These are phyloP conservation scores for Caenorhabditis sp. DNA, from an alignment of 2,888 invertebrate genomes.

Conservation along the genomic window DNA sequence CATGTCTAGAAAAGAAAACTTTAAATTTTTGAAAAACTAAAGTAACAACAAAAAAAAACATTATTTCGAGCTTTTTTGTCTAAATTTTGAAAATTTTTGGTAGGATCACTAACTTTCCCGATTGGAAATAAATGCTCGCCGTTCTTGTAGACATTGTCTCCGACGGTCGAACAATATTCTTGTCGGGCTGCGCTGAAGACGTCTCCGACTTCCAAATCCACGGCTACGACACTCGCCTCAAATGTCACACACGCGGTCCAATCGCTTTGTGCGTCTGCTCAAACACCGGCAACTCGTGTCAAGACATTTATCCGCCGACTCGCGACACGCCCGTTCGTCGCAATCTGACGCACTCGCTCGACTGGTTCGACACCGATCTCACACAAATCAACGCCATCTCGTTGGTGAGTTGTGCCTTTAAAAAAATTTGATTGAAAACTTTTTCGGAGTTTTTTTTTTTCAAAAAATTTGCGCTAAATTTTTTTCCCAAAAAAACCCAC, in stretches of 20 bases:
- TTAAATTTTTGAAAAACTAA: not conserved
- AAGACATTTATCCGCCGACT: conserved; percentile 27
- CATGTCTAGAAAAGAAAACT: not conserved
- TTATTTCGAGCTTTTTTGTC: too few relatives aligned
- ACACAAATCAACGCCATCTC: conserved; percentile 36
- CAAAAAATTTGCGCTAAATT: too few relatives aligned
- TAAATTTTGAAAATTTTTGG: too few relatives aligned
- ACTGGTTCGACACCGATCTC: conserved; percentile 37
- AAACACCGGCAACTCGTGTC: conserved; percentile 24
- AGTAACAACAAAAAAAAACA: not conserved
- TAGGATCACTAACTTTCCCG: too few relatives aligned
- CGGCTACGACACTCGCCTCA: conserved; percentile 26
- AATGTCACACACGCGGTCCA: conserved; percentile 37
- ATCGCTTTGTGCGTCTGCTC: conserved; percentile 41
- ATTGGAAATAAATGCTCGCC: too few relatives aligned
- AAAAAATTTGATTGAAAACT: too few relatives aligned
- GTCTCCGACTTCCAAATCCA: conserved; percentile 34
- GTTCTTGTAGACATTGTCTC: conserved; percentile 39
- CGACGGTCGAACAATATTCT: conserved; percentile 43
- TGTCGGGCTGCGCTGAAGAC: conserved; percentile 46
- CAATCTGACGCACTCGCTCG: conserved; percentile 25
- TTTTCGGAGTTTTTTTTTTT: too few relatives aligned
- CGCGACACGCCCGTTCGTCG: conserved; percentile 7
- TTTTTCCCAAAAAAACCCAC: too few relatives aligned
- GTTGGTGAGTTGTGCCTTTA: too few relatives aligned